A percentile compares a stretch with the other conserved stretches of the same genome.
Conservation (phyloP, 2,888 invertebrate species). For the Cephus runcator region DNA sequence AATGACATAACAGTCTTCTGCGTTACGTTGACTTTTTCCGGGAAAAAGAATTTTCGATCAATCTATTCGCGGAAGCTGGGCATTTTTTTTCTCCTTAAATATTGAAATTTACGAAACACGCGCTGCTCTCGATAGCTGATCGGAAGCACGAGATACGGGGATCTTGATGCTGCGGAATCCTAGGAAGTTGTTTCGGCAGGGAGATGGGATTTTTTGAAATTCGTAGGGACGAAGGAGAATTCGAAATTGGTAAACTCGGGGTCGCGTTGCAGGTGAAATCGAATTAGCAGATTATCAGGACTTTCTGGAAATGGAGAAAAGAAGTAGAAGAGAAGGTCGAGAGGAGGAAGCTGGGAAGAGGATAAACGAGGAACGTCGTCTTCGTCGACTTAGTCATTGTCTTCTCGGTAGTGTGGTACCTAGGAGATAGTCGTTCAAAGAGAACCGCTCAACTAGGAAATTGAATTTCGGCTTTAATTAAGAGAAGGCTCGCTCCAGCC, state of each 20-base stretch:
- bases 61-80: not conserved
- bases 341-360: not conserved
- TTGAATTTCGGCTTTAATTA: constrained; percentile 36
- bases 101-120: not conserved
- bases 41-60: not conserved
- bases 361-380: not conserved
- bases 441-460: constrained; percentile 20
- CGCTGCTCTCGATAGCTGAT: not conserved
- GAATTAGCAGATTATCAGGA: not conserved
- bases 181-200: not conserved
- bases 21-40: not conserved
- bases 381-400: not conserved
- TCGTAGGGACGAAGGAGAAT: not conserved
- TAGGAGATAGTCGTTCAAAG: not conserved
- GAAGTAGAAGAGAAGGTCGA: not conserved
- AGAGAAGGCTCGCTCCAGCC: constrained; percentile 6
- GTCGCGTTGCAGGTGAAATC: not conserved
- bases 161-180: too few species aligned
- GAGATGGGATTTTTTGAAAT: not conserved
- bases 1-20: not conserved
- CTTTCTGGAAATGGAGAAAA: not conserved
- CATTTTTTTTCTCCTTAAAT: not conserved
- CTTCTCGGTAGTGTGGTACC: not conserved
- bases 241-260: not conserved
- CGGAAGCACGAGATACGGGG: not conserved